These are phyloP conservation scores for Metopia argyrocephala DNA, from an alignment of 2,888 invertebrate genomes.

Conservation along the genomic window DNA sequence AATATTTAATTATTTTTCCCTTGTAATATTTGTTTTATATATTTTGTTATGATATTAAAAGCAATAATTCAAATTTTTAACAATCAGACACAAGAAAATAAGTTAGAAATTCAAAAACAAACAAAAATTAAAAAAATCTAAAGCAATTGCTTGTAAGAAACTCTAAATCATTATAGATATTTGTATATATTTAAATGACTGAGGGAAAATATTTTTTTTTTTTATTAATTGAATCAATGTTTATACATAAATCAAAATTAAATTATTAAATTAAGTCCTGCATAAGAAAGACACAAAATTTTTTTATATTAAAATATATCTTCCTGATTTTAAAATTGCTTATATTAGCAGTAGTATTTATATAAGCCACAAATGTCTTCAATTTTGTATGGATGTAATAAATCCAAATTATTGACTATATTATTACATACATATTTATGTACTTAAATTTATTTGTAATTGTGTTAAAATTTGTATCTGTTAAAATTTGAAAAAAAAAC, in stretches of 20 bases:
- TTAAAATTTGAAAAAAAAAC: slow-evolving; percentile 6
- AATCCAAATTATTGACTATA: slow-evolving; percentile 22
- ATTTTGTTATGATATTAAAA: slow-evolving; percentile 7
- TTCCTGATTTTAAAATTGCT: slow-evolving; percentile 48
- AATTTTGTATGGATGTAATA: slow-evolving; percentile 28
- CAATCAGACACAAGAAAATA: slow-evolving; percentile 43
- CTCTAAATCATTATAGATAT: slow-evolving; percentile 6
- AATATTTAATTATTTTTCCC: slow-evolving; percentile 8
- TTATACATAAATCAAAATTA: neutral
- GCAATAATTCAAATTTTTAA: slow-evolving; percentile 47
- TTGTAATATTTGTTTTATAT: slow-evolving; percentile 5
- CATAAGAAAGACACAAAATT: slow-evolving; percentile 35
- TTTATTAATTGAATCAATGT: neutral
- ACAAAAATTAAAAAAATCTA: slow-evolving; percentile 9
- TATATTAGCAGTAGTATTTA: slow-evolving; percentile 34
- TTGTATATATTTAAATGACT: slow-evolving; percentile 55
- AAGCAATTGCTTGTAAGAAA: slow-evolving; percentile 30
- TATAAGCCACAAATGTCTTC: slow-evolving; percentile 65
- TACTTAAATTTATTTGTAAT: neutral
- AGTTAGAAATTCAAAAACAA: slow-evolving; percentile 17
- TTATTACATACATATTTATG: slow-evolving; percentile 14
- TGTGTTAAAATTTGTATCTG: slow-evolving; percentile 7
- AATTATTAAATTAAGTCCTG: neutral
- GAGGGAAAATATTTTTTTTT: slow-evolving; percentile 7
- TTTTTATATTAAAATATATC: slow-evolving; percentile 45